A percentile compares a stretch with the other conserved stretches of the same genome.
Conservation (phyloP, 2,113 vertebrate genomes). For the Oplegnathus fasciatus region DNA sequence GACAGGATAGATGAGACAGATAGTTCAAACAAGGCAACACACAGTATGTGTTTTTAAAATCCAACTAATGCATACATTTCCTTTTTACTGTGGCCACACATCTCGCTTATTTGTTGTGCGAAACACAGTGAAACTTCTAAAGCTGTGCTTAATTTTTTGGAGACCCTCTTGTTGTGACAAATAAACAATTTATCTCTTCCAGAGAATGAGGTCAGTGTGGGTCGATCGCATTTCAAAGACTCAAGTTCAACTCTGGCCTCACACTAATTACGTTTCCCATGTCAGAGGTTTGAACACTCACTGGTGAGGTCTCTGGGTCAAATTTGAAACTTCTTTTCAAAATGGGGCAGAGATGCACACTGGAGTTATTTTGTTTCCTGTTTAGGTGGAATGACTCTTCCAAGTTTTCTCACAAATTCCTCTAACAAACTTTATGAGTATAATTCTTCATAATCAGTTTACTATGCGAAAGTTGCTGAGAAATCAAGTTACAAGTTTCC, state of each 20-base stretch:
- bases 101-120: neutral
- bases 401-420: neutral
- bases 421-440: neutral
- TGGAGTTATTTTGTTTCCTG: slow-evolving; percentile 1
- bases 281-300: slow-evolving; percentile 34
- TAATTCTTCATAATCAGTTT: slow-evolving; percentile 12
- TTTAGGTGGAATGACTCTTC: neutral
- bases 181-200: slow-evolving; percentile 50
- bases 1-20: neutral
- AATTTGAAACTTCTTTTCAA: slow-evolving; percentile 32
- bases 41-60: neutral
- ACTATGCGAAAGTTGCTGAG: slow-evolving; percentile 5
- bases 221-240: slow-evolving; percentile 51
- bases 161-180: neutral
- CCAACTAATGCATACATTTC: neutral
- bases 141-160: neutral
- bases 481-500: slow-evolving; percentile 21
- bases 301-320: slow-evolving; percentile 37
- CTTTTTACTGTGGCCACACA: neutral
- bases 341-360: slow-evolving; percentile 28
- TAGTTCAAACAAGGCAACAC: neutral
- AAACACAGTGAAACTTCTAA: neutral
- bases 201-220: slow-evolving; percentile 47
- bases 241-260: slow-evolving; percentile 44
- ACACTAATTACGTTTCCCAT: slow-evolving; percentile 47